phyloP scores from a whole-genome alignment of 2,113 vertebrate species.

The Maccullochella peelii region DNA sequence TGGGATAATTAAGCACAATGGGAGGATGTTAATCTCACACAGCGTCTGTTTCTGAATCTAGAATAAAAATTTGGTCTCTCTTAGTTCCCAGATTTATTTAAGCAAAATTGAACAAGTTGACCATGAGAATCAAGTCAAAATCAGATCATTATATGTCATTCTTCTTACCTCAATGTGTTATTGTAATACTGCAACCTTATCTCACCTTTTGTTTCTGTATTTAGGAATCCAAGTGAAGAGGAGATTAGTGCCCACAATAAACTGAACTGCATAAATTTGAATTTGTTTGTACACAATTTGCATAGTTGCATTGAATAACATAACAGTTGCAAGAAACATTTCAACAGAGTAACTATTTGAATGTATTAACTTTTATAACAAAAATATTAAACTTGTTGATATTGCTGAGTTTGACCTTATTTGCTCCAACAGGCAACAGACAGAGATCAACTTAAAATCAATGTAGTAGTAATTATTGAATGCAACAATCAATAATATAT shows the following conservation, averaged over 20 bases:
- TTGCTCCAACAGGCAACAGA: background rate
- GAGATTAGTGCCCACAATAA: background rate
- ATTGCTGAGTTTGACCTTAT: background rate
- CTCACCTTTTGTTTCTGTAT: background rate
- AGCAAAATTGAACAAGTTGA: conserved; percentile 23
- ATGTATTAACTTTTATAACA: background rate
- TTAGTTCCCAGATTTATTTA: conserved; percentile 13
- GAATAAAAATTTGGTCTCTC: conserved; percentile 45
- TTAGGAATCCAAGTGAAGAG: background rate
- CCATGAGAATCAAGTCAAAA: background rate
- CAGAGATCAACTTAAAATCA: background rate
- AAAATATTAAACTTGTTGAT: background rate
- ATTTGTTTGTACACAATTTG: background rate
- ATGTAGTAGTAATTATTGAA: background rate
- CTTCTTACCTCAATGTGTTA: background rate
- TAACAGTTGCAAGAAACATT: background rate
- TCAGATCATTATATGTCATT: background rate
- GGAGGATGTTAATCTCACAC: conserved; percentile 48
- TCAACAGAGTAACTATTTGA: background rate
- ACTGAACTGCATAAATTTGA: background rate
- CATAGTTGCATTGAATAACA: background rate
- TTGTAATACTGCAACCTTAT: background rate
- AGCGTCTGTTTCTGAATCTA: conserved; percentile 47
- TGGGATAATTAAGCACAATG: conserved; percentile 71
- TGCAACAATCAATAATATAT: background rate